phyloP scores from a whole-genome alignment of 2,888 invertebrate species.

The Hirtodrosophila cameraria region DNA sequence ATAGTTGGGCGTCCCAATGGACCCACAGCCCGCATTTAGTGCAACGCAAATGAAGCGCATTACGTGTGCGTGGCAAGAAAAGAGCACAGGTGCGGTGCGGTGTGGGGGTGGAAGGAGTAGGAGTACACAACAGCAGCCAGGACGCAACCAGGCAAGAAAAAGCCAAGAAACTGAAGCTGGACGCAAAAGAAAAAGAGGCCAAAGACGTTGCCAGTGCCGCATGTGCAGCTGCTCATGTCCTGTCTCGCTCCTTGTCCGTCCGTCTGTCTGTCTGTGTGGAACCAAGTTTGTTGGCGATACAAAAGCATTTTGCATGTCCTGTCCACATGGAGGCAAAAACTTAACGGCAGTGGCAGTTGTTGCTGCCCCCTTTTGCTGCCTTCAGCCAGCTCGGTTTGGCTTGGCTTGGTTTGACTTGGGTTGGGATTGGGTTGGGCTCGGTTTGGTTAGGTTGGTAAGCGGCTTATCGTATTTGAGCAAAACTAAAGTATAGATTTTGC shows the following conservation, averaged over 20 bases:
- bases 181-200: constrained; percentile 10
- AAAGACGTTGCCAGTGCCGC: constrained; percentile 29
- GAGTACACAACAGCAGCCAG: neutral
- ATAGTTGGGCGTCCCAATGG: constrained; percentile 36
- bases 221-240: constrained; percentile 28
- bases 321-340: constrained; percentile 45
- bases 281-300: constrained; percentile 66
- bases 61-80: constrained; percentile 68
- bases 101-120: too few relatives aligned
- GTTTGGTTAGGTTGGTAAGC: constrained; percentile 55
- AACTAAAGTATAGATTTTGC: constrained; percentile 76
- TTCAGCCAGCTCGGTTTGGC: constrained; percentile 16
- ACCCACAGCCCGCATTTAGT: constrained; percentile 65
- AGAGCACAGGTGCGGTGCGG: neutral
- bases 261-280: constrained; percentile 24
- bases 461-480: constrained; percentile 77
- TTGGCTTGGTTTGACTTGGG: constrained; percentile 5
- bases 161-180: constrained; percentile 17
- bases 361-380: constrained; percentile 48
- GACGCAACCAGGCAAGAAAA: constrained; percentile 15
- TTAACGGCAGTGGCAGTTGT: constrained; percentile 40
- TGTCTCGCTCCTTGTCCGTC: neutral
- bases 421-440: constrained; percentile 11
- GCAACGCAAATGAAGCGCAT: constrained; percentile 80
- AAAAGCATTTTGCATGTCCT: constrained; percentile 73